Conservation (phyloP, 2,888 invertebrate genomes). For the Sturmia bella region DNA sequence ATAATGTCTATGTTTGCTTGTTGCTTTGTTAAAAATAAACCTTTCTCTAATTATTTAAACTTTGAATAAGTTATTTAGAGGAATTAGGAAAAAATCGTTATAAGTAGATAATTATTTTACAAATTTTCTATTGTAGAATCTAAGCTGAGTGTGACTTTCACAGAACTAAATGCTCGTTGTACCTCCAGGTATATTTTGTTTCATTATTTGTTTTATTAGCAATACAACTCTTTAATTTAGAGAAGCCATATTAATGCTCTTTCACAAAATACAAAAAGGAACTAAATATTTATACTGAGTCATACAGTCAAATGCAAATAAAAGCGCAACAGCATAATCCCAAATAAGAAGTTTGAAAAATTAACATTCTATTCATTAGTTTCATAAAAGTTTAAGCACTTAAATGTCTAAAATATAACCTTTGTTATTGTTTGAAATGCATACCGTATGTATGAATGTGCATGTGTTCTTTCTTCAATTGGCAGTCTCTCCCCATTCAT, state of each 20-base stretch:
- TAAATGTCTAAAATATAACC: constrained; percentile 51
- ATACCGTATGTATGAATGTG: neutral
- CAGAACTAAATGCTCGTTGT: constrained; percentile 2
- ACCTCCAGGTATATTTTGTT: neutral
- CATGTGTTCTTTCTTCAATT: no score
- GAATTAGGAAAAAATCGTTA: neutral
- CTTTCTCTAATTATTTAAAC: no score
- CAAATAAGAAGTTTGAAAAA: constrained; percentile 31
- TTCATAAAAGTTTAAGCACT: constrained; percentile 44
- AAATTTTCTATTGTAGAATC: neutral
- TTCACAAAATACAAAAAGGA: neutral
- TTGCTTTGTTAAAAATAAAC: no score
- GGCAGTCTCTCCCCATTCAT: no score
- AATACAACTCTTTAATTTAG: constrained; percentile 51
- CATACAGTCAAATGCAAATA: neutral
- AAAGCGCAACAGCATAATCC: constrained; percentile 24
- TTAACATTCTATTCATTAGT: constrained; percentile 3
- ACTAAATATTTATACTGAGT: no score
- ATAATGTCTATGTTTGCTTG: no score
- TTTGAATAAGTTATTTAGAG: no score
- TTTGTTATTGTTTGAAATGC: constrained; percentile 16
- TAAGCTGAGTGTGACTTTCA: constrained; percentile 37
- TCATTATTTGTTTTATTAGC: constrained; percentile 35
- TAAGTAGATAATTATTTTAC: constrained; percentile 1
- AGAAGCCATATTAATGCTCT: constrained; percentile 52